Conservation (phyloP, 2,797 vertebrate species). For the Labeo calbasu region DNA sequence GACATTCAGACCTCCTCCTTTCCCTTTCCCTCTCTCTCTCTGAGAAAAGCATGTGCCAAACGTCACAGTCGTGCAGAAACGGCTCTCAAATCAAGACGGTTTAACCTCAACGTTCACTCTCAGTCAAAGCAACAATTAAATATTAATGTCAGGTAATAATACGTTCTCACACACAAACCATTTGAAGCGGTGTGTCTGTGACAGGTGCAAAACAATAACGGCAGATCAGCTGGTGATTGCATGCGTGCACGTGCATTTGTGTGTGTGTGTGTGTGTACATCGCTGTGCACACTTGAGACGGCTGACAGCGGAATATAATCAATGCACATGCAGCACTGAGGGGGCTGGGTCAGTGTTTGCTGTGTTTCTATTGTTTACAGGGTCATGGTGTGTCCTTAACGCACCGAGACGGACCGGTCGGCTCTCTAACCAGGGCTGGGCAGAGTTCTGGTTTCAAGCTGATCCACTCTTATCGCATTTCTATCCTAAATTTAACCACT, state of each 20-base stretch:
- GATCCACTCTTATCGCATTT: constrained; percentile 55
- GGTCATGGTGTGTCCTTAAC: constrained; percentile 42
- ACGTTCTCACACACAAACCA: neutral
- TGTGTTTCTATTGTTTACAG: constrained; percentile 71
- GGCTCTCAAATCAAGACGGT: neutral
- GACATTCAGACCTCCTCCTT: constrained; percentile 59
- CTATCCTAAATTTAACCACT: constrained; percentile 23
- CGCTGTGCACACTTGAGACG: constrained; percentile 33
- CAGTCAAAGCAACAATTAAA: constrained; percentile 60
- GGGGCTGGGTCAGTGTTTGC: constrained; percentile 62
- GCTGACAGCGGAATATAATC: constrained; percentile 69
- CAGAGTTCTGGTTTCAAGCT: constrained; percentile 65
- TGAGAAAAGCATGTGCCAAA: neutral
- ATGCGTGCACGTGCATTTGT: neutral
- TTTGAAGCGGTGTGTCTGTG: constrained; percentile 42
- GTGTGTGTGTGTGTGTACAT: neutral
- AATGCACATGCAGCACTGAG: constrained; percentile 68
- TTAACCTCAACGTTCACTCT: neutral
- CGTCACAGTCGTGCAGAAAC: neutral
- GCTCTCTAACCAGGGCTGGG: constrained; percentile 55
- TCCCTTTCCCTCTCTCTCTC: neutral
- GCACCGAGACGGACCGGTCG: constrained; percentile 42
- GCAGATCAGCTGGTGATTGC: constrained; percentile 34
- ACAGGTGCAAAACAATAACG: constrained; percentile 55
- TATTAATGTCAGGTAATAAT: constrained; percentile 58